phyloP scores from a whole-genome alignment of 2,888 invertebrate species.

The Sphaeridia pumilis region DNA sequence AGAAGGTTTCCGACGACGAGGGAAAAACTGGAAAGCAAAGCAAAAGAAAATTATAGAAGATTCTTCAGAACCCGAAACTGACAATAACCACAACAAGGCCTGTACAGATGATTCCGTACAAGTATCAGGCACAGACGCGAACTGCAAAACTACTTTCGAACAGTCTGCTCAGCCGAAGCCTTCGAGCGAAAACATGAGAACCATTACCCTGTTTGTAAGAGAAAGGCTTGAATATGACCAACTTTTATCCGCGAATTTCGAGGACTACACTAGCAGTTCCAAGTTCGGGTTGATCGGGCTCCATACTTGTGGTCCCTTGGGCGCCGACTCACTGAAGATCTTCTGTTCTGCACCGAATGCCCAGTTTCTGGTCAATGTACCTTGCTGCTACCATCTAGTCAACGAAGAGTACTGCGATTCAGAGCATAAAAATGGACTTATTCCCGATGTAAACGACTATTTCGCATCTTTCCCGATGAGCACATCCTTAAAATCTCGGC shows the following conservation, averaged over 20 bases:
- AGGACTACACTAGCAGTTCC: too few species aligned
- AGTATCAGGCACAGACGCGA: too few species aligned
- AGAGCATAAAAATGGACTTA: not conserved
- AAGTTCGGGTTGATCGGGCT: constrained; percentile 50
- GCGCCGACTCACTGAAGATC: constrained; percentile 57
- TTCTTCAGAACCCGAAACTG: too few species aligned
- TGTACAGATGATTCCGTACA: too few species aligned
- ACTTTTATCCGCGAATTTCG: constrained; percentile 14
- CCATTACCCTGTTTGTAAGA: constrained; percentile 19
- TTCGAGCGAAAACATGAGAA: constrained; percentile 16
- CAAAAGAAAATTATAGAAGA: too few species aligned
- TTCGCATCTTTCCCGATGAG: constrained; percentile 57
- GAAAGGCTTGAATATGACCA: constrained; percentile 18
- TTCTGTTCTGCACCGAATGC: constrained; percentile 50
- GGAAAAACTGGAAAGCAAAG: not conserved
- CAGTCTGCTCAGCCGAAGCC: too few species aligned
- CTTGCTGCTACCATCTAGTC: constrained; percentile 81
- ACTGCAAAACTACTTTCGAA: too few species aligned
- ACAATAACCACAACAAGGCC: too few species aligned
- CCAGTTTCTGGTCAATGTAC: constrained; percentile 60
- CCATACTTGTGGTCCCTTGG: constrained; percentile 80
- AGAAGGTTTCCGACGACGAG: not conserved
- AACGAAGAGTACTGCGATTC: constrained; percentile 46
- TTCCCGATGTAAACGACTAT: not conserved
- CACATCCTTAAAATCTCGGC: constrained; percentile 45